Percentiles rank a stretch among this genome's conserved stretches.
Conservation (phyloP, 2,888 invertebrate genomes). For the Xestobium rufovillosum region DNA sequence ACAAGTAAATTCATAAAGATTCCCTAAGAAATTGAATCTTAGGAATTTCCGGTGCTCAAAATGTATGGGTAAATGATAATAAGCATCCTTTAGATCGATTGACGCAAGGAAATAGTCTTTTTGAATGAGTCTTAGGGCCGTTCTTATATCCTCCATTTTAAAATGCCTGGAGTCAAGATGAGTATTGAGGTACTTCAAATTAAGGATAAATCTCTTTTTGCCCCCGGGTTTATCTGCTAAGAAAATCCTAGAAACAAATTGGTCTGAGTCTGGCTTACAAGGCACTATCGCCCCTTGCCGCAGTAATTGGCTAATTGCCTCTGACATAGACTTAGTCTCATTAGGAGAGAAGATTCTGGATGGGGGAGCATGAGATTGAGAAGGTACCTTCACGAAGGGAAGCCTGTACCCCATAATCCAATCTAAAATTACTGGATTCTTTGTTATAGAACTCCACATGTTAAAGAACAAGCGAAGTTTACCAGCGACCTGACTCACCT, state of each 20-base stretch:
- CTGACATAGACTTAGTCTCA: background rate
- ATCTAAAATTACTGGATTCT: background rate
- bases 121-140: background rate
- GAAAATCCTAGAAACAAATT: slow-evolving; percentile 1
- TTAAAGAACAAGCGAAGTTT: background rate
- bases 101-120: slow-evolving; percentile 3
- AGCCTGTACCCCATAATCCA: background rate
- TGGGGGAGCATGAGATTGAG: background rate
- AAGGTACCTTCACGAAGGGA: background rate
- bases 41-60: slow-evolving; percentile 12
- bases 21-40: slow-evolving; percentile 10
- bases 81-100: slow-evolving; percentile 17
- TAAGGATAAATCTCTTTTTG: slow-evolving; percentile 1
- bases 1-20: slow-evolving; percentile 17
- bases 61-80: slow-evolving; percentile 14
- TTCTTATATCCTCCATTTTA: slow-evolving; percentile 2
- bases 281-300: background rate
- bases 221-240: background rate
- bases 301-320: background rate
- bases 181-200: background rate
- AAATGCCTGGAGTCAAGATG: background rate
- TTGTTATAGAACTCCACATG: background rate
- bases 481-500: background rate
- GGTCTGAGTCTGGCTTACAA: background rate
- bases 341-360: background rate